phyloP scores from a whole-genome alignment of 2,113 vertebrate species.

The Colinus virginianus region DNA sequence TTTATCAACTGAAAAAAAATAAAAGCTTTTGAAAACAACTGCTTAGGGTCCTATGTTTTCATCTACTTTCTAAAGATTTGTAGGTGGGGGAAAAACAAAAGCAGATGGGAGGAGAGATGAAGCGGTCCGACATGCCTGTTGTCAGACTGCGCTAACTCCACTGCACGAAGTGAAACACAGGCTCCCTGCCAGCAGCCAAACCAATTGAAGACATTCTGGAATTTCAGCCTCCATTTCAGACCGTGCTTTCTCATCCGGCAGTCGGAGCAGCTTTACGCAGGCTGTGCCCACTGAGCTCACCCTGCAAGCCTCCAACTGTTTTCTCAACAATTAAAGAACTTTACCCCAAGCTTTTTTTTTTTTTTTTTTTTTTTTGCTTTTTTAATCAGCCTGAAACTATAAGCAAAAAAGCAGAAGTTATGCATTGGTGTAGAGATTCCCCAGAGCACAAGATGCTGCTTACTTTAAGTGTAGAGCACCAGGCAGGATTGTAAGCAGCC shows the following conservation, averaged over 20 bases:
- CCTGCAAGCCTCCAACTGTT: background rate
- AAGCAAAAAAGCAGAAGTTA: background rate
- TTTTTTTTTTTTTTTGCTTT: background rate
- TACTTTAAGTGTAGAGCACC: background rate
- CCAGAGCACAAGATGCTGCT: background rate
- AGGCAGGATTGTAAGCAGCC: background rate
- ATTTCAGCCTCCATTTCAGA: constrained; percentile 74
- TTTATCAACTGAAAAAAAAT: background rate
- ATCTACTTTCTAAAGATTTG: constrained; percentile 22
- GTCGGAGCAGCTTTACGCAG: background rate
- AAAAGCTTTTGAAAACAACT: background rate
- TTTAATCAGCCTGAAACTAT: background rate
- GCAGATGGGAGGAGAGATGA: constrained; percentile 41
- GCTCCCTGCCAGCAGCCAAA: constrained; percentile 64
- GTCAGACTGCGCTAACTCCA: constrained; percentile 41
- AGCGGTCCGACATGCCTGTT: background rate
- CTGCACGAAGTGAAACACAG: constrained; percentile 46
- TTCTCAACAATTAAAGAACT: background rate
- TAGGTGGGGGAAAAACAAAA: constrained; percentile 25
- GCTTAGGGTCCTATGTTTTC: constrained; percentile 8
- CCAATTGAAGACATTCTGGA: constrained; percentile 68
- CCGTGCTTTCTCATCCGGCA: background rate
- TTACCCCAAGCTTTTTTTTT: background rate
- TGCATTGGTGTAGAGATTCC: background rate
- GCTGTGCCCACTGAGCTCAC: background rate